phyloP scores from a whole-genome alignment of 2,797 vertebrate genomes.

The Ctenosaura bakeri region DNA sequence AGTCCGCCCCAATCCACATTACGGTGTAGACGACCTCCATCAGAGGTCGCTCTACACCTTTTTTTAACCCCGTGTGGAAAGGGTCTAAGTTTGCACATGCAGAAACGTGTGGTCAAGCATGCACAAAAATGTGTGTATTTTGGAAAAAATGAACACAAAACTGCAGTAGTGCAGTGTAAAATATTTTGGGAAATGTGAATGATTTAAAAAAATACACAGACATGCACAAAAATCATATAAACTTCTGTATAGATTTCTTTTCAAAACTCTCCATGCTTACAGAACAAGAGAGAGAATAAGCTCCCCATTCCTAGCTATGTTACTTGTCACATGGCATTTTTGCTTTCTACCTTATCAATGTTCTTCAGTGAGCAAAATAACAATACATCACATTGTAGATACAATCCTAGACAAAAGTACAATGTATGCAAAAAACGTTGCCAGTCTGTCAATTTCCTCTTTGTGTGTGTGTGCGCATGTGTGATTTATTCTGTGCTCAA shows the following conservation, averaged over 20 bases:
- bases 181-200: too few relatives aligned
- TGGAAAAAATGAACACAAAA: too few relatives aligned
- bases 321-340: conserved; percentile 46
- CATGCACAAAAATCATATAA: too few relatives aligned
- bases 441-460: conserved; percentile 35
- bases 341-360: conserved; percentile 58
- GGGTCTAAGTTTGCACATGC: not conserved
- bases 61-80: too few relatives aligned
- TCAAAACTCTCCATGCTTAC: too few relatives aligned
- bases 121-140: too few relatives aligned
- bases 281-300: not conserved
- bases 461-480: not conserved
- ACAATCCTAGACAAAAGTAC: conserved; percentile 23
- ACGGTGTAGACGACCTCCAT: too few relatives aligned
- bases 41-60: too few relatives aligned
- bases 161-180: too few relatives aligned
- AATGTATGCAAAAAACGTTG: conserved; percentile 44
- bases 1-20: too few relatives aligned
- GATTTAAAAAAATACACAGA: too few relatives aligned
- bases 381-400: conserved; percentile 40
- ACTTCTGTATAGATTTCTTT: too few relatives aligned
- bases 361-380: conserved; percentile 62
- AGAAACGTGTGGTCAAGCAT: not conserved
- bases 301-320: not conserved
- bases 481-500: conserved; percentile 51